Base-by-base conservation (phyloP, 1,140 invertebrate genomes). In the Aporrectodea caliginosa region DNA sequence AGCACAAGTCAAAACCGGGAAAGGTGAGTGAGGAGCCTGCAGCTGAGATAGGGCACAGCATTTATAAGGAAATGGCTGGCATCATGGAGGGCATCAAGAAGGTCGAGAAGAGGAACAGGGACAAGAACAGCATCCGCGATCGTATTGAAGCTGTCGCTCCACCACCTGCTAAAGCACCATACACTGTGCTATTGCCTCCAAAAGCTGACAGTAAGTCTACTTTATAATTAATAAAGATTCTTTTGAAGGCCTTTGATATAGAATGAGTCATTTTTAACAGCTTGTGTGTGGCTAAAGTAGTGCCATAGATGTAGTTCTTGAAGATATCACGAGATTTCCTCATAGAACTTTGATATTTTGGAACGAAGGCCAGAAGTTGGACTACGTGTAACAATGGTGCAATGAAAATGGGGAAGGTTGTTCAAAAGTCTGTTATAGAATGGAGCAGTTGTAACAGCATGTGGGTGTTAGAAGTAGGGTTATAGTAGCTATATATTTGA, bases 131-230 rank as follows among this genome's bases (percentile, higher is more conserved):
- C 58, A 82, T 75, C 2, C 30, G 43, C 35, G 73, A 79, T 35
- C 32, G 58, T 6, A 34, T 81, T 16, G 31, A 81, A 68, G 34
- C 31, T 68, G 73, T 79, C 16, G 78, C 77, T 1, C 80, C 80
- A 31, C 77, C 80, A n/a, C 75, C 58, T 69, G 80, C 80, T 1
- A 80, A 83, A 68, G 75, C 69, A 6, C 71, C 79, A 35, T 76
- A 79, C 58, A 81, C 69, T 16, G 35, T 69, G 27, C 1, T 73
- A 16, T 43, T 79, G 29, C 80, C 87, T 34, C 85, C 85, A 6
- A 86, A 84, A 80, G 86, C 87, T 77, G 81, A 82, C 77, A 81
- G 85, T 86, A 79, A 83, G 77, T 83, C n/a, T 69, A 14, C 16
- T 75, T 22, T 16, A 14, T 73, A 29, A 14, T 73, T 16, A 14